Evolutionary conservation across 2,888 invertebrate genomes (phyloP).

Genomic region (Slavum lentiscoides): DNA sequence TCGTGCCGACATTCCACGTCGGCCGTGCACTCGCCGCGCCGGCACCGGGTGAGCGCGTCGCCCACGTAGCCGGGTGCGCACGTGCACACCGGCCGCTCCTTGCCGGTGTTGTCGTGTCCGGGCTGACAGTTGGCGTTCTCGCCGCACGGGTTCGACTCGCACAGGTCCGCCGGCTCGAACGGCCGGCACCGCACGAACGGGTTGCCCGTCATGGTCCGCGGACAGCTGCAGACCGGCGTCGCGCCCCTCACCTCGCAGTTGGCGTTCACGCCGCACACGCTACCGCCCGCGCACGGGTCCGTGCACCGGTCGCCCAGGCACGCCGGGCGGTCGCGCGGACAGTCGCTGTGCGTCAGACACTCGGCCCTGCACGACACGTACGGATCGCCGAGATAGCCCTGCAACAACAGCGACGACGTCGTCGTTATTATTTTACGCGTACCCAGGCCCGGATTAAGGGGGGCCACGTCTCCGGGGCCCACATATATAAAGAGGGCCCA

Average conservation of each 20-base stretch:
- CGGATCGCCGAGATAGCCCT: slow-evolving; percentile 80
- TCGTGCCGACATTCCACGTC: slow-evolving; percentile 77
- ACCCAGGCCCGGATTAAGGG: too few species aligned
- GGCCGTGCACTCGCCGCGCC: slow-evolving; percentile 76
- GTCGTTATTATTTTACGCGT: too few species aligned
- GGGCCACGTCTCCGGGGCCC: too few species aligned
- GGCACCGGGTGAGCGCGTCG: slow-evolving; percentile 74
- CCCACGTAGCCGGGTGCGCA: slow-evolving; percentile 80
- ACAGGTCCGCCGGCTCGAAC: slow-evolving; percentile 78
- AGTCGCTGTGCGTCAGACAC: slow-evolving; percentile 78
- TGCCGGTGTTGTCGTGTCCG: slow-evolving; percentile 79
- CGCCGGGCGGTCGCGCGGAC: slow-evolving; percentile 75
- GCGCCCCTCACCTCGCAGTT: slow-evolving; percentile 74
- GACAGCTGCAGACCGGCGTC: slow-evolving; percentile 84
- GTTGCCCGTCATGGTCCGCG: slow-evolving; percentile 84
- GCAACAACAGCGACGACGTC: neutral
- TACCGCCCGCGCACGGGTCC: slow-evolving; percentile 75
- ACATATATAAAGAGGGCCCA: too few species aligned
- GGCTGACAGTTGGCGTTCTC: slow-evolving; percentile 77
- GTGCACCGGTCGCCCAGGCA: slow-evolving; percentile 81
- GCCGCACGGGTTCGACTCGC: slow-evolving; percentile 87
- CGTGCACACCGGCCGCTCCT: slow-evolving; percentile 83
- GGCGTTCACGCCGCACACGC: slow-evolving; percentile 78
- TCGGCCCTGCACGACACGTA: slow-evolving; percentile 77
- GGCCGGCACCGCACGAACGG: slow-evolving; percentile 81